Conservation (phyloP, 2,113 vertebrate species). For the Phyllopteryx taeniolatus region DNA sequence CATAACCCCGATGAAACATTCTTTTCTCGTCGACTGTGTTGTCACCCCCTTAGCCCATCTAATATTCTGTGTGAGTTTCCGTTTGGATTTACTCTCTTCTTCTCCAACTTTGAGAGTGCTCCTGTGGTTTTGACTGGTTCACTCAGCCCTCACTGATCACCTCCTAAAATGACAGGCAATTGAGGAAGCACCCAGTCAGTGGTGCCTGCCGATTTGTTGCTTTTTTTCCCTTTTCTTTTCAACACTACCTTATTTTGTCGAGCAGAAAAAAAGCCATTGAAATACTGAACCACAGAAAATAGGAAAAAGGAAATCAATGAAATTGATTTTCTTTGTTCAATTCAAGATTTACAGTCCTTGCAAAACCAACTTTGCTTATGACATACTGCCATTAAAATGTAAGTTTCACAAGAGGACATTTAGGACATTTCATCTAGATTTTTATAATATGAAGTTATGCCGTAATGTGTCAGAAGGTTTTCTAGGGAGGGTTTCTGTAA, state of each 20-base stretch:
- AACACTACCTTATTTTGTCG: neutral
- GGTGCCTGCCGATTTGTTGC: neutral
- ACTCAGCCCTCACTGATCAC: neutral
- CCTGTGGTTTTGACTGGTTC: constrained; percentile 7
- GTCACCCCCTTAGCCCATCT: neutral
- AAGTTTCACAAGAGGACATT: too few relatives aligned
- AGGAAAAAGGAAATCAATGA: neutral
- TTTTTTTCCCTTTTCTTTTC: neutral
- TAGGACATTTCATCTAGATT: too few relatives aligned
- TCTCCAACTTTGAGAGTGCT: constrained; percentile 7
- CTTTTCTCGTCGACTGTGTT: constrained; percentile 1
- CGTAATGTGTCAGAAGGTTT: too few relatives aligned
- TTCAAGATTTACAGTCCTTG: neutral
- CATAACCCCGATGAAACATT: neutral
- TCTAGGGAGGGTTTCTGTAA: too few relatives aligned
- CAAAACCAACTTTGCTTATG: neutral
- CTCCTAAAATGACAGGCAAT: constrained; percentile 13
- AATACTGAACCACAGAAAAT: neutral
- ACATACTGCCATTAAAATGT: too few relatives aligned
- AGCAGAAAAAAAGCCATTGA: neutral
- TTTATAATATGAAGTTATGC: too few relatives aligned
- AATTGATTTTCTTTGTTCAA: too few relatives aligned
- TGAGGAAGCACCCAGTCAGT: constrained; percentile 22
- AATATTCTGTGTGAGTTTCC: constrained; percentile 11
- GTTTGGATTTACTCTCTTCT: constrained; percentile 6